Percentiles rank a stretch among this genome's conserved stretches.
Conservation (phyloP, 2,113 vertebrate genomes). For the Bos taurus region DNA sequence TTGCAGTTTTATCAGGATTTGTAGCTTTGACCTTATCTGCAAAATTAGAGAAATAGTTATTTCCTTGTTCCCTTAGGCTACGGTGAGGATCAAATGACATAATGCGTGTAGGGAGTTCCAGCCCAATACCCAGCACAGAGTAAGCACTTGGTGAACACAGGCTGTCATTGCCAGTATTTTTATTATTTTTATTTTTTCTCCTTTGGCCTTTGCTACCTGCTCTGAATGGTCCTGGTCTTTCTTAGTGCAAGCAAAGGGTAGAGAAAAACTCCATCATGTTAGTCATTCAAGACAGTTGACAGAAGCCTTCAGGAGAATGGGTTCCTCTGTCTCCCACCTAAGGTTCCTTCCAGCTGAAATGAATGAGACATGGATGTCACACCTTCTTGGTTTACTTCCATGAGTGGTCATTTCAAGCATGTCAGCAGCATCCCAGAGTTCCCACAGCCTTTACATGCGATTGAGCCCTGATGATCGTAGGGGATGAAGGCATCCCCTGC, state of each 20-base stretch:
- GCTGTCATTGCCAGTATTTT: background rate
- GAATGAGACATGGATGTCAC: rapidly evolving
- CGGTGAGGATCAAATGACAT: background rate
- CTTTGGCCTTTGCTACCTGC: background rate
- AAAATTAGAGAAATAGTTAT: background rate
- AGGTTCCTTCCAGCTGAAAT: background rate
- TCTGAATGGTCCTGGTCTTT: background rate
- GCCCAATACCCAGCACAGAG: rapidly evolving
- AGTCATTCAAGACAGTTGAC: background rate
- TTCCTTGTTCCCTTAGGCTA: background rate
- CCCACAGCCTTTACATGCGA: no score
- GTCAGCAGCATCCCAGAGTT: background rate
- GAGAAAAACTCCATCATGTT: background rate
- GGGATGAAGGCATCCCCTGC: background rate
- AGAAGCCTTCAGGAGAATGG: background rate
- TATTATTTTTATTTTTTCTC: background rate
- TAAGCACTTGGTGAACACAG: background rate
- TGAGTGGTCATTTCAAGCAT: rapidly evolving
- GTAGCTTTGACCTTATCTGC: background rate
- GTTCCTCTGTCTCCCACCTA: background rate
- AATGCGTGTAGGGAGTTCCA: rapidly evolving
- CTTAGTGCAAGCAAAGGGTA: background rate
- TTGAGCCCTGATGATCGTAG: background rate
- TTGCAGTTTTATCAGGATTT: background rate
- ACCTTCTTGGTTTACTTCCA: rapidly evolving